Evolutionary conservation across 2,113 vertebrate species (phyloP).

Genomic region (Aptenodytes forsteri): DNA sequence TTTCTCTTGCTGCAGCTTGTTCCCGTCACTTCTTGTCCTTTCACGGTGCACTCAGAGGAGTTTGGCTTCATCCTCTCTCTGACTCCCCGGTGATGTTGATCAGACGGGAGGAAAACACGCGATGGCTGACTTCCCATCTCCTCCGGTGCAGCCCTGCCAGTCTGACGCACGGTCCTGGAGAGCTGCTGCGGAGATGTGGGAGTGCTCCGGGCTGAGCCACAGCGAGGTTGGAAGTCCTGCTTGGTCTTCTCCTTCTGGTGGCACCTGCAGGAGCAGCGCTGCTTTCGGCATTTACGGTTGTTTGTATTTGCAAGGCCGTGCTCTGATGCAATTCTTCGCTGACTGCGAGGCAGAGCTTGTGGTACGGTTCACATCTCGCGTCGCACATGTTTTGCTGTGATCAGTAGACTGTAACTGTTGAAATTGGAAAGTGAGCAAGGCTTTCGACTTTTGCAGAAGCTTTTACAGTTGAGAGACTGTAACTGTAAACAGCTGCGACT

Average conservation of each 20-base stretch:
- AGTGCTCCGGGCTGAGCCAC: not conserved
- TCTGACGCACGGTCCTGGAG: rapidly evolving
- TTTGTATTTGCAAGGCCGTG: not conserved
- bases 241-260: not conserved
- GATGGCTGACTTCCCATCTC: not conserved
- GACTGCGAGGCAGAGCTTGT: not conserved
- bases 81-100: not conserved
- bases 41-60: rapidly evolving
- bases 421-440: not conserved
- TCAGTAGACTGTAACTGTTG: not conserved
- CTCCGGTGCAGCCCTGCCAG: not conserved
- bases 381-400: rapidly evolving
- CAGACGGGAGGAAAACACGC: not conserved
- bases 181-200: not conserved
- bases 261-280: not conserved
- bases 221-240: not conserved
- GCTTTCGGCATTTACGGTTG: rapidly evolving
- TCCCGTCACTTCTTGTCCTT: not conserved
- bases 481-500: not conserved
- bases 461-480: not conserved
- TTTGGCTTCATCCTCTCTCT: not conserved
- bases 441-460: not conserved
- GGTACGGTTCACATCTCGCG: rapidly evolving
- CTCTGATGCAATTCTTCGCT: not conserved
- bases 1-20: not conserved